These are phyloP conservation scores for Metellina segmentata DNA, from an alignment of 2,888 invertebrate species.

Conservation along the genomic window DNA sequence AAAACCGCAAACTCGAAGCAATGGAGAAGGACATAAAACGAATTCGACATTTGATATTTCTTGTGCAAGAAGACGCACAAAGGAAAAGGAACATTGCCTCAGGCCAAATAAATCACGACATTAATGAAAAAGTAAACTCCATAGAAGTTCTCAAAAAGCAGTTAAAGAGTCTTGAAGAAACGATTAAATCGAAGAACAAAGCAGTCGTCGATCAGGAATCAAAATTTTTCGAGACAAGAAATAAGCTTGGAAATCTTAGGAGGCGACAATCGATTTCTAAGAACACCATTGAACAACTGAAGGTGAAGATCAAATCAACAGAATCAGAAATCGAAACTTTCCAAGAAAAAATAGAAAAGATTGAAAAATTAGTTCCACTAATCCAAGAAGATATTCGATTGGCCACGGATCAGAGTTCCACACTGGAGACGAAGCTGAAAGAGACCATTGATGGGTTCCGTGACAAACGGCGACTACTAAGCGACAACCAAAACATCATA, in stretches of 20 bases:
- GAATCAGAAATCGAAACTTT: background rate
- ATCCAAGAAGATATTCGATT: slow-evolving; percentile 41
- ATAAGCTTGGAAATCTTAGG: slow-evolving; percentile 7
- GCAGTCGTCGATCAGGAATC: slow-evolving; percentile 19
- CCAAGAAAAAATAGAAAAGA: background rate
- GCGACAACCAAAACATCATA: slow-evolving; percentile 20
- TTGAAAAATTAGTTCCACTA: background rate
- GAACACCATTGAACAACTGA: slow-evolving; percentile 8
- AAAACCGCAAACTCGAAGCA: background rate
- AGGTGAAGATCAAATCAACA: background rate
- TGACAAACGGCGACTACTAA: slow-evolving; percentile 30
- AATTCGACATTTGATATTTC: background rate
- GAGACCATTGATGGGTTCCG: slow-evolving; percentile 48
- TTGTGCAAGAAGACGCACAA: slow-evolving; percentile 17
- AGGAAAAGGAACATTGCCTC: slow-evolving; percentile 6
- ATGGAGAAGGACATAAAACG: slow-evolving; percentile 7
- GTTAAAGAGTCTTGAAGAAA: background rate
- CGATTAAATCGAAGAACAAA: slow-evolving; percentile 42
- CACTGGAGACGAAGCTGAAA: slow-evolving; percentile 32
- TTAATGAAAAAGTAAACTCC: slow-evolving; percentile 17
- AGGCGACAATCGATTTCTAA: slow-evolving; percentile 32
- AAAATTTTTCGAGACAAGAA: slow-evolving; percentile 45
- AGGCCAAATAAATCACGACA: slow-evolving; percentile 34
- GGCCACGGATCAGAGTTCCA: slow-evolving; percentile 19
- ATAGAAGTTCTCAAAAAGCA: slow-evolving; percentile 11